These are phyloP conservation scores for Argyra leucocephala DNA, from an alignment of 2,888 invertebrate genomes.

Conservation along the genomic window DNA sequence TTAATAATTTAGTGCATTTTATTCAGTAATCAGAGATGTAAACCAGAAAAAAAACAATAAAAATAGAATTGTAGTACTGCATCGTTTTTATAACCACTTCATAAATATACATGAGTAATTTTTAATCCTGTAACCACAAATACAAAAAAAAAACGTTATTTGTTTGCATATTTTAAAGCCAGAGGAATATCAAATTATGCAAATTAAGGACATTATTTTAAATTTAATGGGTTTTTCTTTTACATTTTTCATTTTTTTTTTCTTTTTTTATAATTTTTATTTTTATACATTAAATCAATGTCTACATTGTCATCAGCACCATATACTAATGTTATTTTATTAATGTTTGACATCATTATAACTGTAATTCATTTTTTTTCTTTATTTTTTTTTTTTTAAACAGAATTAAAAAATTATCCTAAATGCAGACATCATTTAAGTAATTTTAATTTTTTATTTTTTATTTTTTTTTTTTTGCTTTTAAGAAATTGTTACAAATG, in stretches of 20 bases:
- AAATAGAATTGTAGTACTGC: no score
- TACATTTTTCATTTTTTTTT: not conserved
- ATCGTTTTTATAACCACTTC: no score
- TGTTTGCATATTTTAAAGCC: no score
- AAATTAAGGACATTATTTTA: not conserved
- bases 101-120: no score
- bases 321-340: not conserved
- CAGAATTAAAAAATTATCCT: not conserved
- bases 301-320: not conserved
- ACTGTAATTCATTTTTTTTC: not conserved
- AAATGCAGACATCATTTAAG: constrained; percentile 3
- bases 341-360: not conserved
- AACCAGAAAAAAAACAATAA: no score
- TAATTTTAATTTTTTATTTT: not conserved
- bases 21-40: no score
- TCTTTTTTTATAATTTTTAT: not conserved
- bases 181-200: no score
- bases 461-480: no score
- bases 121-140: no score
- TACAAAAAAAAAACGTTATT: no score
- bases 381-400: not conserved
- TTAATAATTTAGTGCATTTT: no score
- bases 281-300: not conserved
- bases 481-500: no score
- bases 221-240: not conserved